A percentile compares a stretch with the other conserved stretches of the same genome.
phyloP scores from a whole-genome alignment of 2,888 invertebrate species.

The Pharmacophagus antenor region DNA sequence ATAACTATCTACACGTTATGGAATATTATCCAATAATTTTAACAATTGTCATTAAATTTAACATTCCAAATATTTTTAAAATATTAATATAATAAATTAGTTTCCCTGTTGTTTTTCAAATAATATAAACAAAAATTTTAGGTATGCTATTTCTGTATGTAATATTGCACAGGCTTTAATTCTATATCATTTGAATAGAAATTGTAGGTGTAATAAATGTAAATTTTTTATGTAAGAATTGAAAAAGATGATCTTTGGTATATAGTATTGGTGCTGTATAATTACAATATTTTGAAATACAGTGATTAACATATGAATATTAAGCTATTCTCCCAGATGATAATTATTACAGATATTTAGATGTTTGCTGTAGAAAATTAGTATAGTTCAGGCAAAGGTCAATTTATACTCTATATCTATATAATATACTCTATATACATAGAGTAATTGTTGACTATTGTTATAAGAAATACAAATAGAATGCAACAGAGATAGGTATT shows the following conservation, averaged over 20 bases:
- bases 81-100: not conserved
- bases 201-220: too few species aligned
- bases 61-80: not conserved
- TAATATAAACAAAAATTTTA: too few species aligned
- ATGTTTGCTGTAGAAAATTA: slow-evolving; percentile 3
- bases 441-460: slow-evolving; percentile 1
- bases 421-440: not conserved
- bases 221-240: not conserved
- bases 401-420: too few species aligned
- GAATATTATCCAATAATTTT: not conserved
- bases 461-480: not conserved
- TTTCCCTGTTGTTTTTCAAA: not conserved
- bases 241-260: too few species aligned
- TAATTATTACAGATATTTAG: slow-evolving; percentile 25
- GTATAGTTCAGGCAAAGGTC: slow-evolving; percentile 32
- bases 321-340: slow-evolving; percentile 1
- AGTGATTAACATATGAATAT: slow-evolving; percentile 21
- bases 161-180: too few species aligned
- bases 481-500: not conserved
- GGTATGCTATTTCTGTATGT: too few species aligned
- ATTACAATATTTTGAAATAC: not conserved
- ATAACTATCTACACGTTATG: not conserved
- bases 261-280: too few species aligned
- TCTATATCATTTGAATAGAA: too few species aligned
- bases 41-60: not conserved